Percentiles rank a stretch among this genome's conserved stretches.
Conservation (phyloP, 1,140 invertebrate genomes). For the Cotesia glomerata region DNA sequence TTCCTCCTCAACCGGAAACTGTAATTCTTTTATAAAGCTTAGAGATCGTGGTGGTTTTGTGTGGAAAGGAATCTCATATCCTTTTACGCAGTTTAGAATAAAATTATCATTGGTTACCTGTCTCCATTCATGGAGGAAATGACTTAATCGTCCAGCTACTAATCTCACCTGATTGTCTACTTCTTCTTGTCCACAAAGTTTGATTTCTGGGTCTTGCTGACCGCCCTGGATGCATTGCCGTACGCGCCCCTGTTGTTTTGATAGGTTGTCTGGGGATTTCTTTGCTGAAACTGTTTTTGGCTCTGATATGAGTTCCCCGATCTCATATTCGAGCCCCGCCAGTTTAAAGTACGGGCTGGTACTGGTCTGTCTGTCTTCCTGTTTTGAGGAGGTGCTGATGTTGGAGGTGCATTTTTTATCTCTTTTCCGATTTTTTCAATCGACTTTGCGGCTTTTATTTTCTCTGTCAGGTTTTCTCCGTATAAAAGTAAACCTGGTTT, state of each 20-base stretch:
- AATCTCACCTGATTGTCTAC: neutral
- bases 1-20: neutral
- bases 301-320: constrained; percentile 19
- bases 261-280: neutral
- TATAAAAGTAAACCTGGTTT: neutral
- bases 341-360: constrained; percentile 11
- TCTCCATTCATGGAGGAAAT: neutral
- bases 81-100: neutral
- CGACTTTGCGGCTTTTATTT: neutral
- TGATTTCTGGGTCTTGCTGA: neutral
- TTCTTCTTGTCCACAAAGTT: neutral
- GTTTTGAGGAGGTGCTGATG: neutral
- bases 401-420: neutral
- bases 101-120: neutral
- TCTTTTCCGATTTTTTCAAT: neutral
- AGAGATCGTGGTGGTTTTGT: neutral
- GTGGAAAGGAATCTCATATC: neutral
- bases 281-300: constrained; percentile 4
- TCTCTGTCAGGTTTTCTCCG: constrained; percentile 3
- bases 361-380: neutral
- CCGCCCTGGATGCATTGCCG: neutral
- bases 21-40: neutral
- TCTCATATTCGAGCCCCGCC: constrained; percentile 15
- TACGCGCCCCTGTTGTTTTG: neutral
- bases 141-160: constrained; percentile 12